These are phyloP conservation scores for Erithacus rubecula DNA, from an alignment of 2,797 vertebrate species.

Conservation along the genomic window DNA sequence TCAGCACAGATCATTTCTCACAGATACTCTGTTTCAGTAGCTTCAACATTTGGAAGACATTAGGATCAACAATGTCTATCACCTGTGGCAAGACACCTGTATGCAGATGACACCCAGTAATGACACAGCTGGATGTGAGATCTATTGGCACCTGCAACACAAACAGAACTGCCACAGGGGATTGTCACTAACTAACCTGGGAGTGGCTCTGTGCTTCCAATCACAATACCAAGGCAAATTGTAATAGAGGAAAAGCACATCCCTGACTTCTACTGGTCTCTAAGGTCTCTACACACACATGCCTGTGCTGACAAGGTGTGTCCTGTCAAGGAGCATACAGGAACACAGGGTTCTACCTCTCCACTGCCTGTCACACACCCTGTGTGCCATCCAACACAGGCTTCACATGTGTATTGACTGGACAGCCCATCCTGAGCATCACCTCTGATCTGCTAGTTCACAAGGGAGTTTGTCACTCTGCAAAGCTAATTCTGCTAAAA, in stretches of 20 bases:
- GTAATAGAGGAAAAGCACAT: background rate
- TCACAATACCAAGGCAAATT: background rate
- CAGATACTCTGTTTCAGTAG: background rate
- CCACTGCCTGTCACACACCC: background rate
- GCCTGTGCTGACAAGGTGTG: background rate
- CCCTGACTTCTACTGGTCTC: background rate
- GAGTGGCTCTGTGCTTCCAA: background rate
- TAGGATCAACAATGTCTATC: background rate
- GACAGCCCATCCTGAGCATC: background rate
- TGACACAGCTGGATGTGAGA: background rate
- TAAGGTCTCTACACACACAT: background rate
- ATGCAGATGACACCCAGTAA: background rate
- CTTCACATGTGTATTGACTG: background rate
- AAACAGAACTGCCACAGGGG: background rate
- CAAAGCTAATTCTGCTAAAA: background rate
- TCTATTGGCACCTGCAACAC: background rate
- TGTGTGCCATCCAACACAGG: accelerated
- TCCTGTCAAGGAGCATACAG: accelerated
- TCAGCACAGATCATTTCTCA: background rate
- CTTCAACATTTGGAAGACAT: background rate
- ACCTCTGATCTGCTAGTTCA: background rate
- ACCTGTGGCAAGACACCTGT: background rate
- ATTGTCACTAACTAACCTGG: background rate
- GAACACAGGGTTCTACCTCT: background rate
- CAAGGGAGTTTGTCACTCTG: background rate